Evolutionary conservation across 2,113 vertebrate species (phyloP).

Genomic region (Ictalurus punctatus): DNA sequence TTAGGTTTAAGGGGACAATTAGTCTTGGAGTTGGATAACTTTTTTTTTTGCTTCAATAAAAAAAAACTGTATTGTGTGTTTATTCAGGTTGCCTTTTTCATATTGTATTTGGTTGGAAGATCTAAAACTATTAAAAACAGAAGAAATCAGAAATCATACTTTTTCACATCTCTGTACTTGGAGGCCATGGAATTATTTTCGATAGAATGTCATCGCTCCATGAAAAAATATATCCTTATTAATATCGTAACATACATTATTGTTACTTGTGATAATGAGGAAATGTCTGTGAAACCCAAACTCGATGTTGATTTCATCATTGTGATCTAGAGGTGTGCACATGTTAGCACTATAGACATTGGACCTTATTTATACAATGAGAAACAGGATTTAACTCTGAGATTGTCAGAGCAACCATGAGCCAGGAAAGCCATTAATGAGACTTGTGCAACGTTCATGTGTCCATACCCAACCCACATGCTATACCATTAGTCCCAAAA

Average conservation of each 20-base stretch:
- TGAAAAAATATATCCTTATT: not conserved
- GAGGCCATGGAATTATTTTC: not conserved
- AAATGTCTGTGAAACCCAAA: not conserved
- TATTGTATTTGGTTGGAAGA: no score
- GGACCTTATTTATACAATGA: not conserved
- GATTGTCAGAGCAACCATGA: not conserved
- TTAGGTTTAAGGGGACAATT: no score
- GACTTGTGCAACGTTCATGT: slow-evolving; percentile 6
- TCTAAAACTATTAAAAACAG: no score
- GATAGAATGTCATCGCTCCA: not conserved
- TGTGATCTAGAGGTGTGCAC: not conserved
- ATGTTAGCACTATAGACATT: not conserved
- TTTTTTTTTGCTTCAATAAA: no score
- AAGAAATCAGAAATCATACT: no score
- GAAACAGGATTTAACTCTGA: not conserved
- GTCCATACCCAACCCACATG: slow-evolving; percentile 8
- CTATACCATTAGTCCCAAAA: not conserved
- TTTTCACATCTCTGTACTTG: no score
- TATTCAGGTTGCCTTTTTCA: no score
- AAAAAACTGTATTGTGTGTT: no score
- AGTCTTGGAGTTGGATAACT: no score
- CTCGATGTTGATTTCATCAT: not conserved
- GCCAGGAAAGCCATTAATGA: not conserved
- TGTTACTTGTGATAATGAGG: not conserved
- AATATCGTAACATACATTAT: not conserved